Conservation (phyloP, 2,888 invertebrate genomes). For the Leucania comma region DNA sequence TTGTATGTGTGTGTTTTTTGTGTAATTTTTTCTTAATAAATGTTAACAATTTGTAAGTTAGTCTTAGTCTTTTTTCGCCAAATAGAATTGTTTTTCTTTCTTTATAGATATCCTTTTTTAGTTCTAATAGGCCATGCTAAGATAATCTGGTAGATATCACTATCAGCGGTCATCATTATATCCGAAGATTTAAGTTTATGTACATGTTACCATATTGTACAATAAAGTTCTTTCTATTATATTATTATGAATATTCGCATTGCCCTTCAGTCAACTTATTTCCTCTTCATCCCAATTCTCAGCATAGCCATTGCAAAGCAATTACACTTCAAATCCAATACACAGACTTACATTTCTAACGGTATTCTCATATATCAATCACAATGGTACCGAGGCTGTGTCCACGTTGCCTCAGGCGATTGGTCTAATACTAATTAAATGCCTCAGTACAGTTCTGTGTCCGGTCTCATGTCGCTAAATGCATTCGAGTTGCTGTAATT, state of each 20-base stretch:
- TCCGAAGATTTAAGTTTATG: no score
- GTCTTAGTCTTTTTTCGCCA: no score
- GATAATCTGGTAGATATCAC: no score
- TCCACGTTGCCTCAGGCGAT: constrained; percentile 68
- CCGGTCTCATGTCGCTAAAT: constrained; percentile 53
- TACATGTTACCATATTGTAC: no score
- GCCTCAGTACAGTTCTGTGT: constrained; percentile 64
- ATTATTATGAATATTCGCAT: background rate
- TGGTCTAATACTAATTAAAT: constrained; percentile 80
- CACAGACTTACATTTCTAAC: constrained; percentile 40
- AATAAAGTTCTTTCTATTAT: no score
- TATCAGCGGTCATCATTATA: no score
- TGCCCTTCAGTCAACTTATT: background rate
- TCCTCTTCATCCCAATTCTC: background rate
- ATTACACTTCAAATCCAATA: constrained; percentile 47
- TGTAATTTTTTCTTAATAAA: no score
- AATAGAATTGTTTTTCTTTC: no score
- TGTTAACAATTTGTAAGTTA: no score
- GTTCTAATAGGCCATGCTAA: no score
- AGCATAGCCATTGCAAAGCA: background rate
- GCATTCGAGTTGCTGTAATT: constrained; percentile 47
- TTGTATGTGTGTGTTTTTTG: no score
- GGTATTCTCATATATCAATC: constrained; percentile 65
- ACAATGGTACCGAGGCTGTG: constrained; percentile 59
- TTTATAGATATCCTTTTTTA: no score